Percentiles rank a stretch among this genome's conserved stretches.
These are phyloP conservation scores for Helarctos malayanus DNA, from an alignment of 2,797 vertebrate genomes.

Conservation along the genomic window DNA sequence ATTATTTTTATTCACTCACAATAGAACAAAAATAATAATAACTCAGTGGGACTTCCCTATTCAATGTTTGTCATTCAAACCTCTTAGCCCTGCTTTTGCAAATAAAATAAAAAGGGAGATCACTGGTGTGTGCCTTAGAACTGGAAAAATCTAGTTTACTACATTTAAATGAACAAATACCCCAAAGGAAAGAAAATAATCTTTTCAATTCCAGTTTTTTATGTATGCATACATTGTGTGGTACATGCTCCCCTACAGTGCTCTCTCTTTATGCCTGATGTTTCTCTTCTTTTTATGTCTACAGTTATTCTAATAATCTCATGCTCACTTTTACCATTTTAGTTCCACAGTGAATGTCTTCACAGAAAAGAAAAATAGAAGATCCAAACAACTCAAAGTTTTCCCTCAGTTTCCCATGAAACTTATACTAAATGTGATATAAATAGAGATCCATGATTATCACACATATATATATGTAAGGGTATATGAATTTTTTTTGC, in stretches of 20 bases:
- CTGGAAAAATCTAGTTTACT: constrained; percentile 50
- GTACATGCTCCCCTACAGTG: not conserved
- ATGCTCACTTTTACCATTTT: constrained; percentile 54
- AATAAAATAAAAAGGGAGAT: constrained; percentile 59
- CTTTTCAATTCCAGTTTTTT: constrained; percentile 65
- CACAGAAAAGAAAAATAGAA: constrained; percentile 60
- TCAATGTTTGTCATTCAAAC: constrained; percentile 57
- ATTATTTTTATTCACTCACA: constrained; percentile 72
- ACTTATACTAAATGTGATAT: not conserved
- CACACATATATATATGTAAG: not conserved
- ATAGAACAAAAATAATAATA: constrained; percentile 67
- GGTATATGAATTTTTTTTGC: not conserved
- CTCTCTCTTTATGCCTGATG: not conserved
- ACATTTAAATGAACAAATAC: constrained; percentile 70
- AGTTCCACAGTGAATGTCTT: constrained; percentile 46
- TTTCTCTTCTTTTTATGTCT: constrained; percentile 59
- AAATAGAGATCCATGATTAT: not conserved
- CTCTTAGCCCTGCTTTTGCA: constrained; percentile 48
- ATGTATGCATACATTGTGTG: not conserved
- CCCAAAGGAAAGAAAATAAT: constrained; percentile 65
- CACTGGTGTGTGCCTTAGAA: constrained; percentile 43
- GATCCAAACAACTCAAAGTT: constrained; percentile 8
- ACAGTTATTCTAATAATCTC: constrained; percentile 41
- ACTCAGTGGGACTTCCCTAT: constrained; percentile 54
- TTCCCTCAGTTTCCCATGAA: constrained; percentile 33